Conservation (phyloP, 2,113 vertebrate genomes). For the Propithecus coquereli region DNA sequence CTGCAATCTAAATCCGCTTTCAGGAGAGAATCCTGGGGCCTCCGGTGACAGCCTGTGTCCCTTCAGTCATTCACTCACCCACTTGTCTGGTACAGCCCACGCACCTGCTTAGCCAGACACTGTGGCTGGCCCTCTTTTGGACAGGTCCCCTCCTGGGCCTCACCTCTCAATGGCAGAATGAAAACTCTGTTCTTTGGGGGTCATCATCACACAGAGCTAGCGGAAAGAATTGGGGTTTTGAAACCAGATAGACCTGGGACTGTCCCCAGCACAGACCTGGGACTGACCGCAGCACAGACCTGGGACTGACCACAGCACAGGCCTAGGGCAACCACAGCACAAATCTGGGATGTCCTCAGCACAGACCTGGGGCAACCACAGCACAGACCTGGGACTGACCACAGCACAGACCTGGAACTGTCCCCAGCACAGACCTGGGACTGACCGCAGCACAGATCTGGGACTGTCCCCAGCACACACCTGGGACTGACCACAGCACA, state of each 20-base stretch:
- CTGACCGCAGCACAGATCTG: neutral
- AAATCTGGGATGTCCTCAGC: neutral
- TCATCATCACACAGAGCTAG: neutral
- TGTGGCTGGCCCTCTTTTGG: neutral
- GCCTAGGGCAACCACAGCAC: neutral
- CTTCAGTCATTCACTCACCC: neutral
- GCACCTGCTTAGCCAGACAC: neutral
- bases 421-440: neutral
- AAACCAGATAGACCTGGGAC: neutral
- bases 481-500: neutral
- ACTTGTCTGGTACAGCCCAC: neutral
- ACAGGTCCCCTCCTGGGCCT: too few relatives aligned
- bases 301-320: neutral
- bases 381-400: neutral
- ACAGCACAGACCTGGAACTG: neutral
- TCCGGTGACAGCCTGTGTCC: neutral
- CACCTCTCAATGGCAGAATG: neutral
- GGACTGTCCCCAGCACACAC: neutral
- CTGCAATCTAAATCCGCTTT: neutral
- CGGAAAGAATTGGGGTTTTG: neutral
- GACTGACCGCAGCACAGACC: neutral
- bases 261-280: neutral
- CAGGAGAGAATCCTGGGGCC: neutral
- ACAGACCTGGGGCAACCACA: neutral
- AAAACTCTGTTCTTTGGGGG: neutral